A percentile compares a stretch with the other conserved stretches of the same genome.
These are phyloP conservation scores for Lytechinus variegatus DNA, from an alignment of 35 echinoderm and acorn worm species.

Conservation along the genomic window DNA sequence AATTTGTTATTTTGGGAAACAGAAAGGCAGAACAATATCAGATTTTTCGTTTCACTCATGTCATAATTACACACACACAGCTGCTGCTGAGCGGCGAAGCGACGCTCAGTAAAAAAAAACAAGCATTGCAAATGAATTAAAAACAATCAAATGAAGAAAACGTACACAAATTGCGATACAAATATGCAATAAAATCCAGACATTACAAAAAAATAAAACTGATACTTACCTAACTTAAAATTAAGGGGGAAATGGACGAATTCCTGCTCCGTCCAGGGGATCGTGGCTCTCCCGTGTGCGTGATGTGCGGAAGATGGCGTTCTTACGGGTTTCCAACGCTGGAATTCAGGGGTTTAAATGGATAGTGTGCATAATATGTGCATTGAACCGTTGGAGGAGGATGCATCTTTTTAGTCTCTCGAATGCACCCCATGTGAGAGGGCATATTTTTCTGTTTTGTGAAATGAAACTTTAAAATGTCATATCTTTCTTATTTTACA, in stretches of 20 bases:
- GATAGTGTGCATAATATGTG: not conserved
- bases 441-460: too few species aligned
- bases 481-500: too few species aligned
- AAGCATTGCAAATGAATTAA: not conserved
- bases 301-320: slow-evolving; percentile 39
- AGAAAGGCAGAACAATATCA: too few species aligned
- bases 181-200: not conserved
- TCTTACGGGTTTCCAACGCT: slow-evolving; percentile 28
- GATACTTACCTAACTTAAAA: slow-evolving; percentile 40
- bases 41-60: too few species aligned
- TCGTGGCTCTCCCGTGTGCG: not conserved
- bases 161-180: not conserved
- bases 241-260: slow-evolving; percentile 39
- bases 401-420: too few species aligned
- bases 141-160: not conserved
- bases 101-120: too few species aligned
- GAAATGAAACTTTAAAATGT: too few species aligned
- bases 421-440: too few species aligned
- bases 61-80: too few species aligned
- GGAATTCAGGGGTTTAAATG: slow-evolving; percentile 29
- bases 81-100: too few species aligned
- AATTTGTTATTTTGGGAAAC: too few species aligned
- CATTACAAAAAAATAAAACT: not conserved
- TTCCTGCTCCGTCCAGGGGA: slow-evolving; percentile 22
- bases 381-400: not conserved